These are phyloP conservation scores for Muscidifurax raptorellus DNA, from an alignment of 1,140 invertebrate genomes.

Conservation along the genomic window DNA sequence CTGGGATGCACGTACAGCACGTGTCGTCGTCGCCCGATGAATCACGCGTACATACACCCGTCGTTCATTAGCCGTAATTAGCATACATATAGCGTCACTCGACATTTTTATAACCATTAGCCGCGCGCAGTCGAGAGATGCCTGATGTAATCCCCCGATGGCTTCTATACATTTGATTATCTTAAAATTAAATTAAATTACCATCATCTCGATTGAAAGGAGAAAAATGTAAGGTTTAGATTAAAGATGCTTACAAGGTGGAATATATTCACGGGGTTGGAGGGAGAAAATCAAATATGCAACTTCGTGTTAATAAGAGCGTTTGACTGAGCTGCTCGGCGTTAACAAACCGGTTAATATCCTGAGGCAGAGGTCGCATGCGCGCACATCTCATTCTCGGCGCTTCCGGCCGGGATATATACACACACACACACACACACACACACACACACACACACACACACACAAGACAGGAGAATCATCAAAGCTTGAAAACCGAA, in stretches of 20 bases:
- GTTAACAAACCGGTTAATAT: conserved; percentile 69
- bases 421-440: too few relatives aligned
- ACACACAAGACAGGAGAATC: conserved; percentile 60
- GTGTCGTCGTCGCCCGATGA: conserved; percentile 40
- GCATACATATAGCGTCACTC: not conserved
- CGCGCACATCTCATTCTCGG: conserved; percentile 50
- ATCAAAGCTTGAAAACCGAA: conserved; percentile 72
- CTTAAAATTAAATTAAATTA: too few relatives aligned
- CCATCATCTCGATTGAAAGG: too few relatives aligned
- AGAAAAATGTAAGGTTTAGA: too few relatives aligned
- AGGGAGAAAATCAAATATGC: not conserved
- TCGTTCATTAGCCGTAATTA: conserved; percentile 50
- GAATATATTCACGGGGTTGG: too few relatives aligned
- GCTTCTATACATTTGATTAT: too few relatives aligned
- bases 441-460: too few relatives aligned
- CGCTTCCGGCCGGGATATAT: conserved; percentile 55
- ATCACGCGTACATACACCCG: conserved; percentile 36
- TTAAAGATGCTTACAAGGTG: too few relatives aligned
- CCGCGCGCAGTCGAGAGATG: too few relatives aligned
- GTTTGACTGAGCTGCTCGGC: conserved; percentile 59
- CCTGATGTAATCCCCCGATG: too few relatives aligned
- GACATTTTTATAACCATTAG: too few relatives aligned
- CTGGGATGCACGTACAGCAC: conserved; percentile 33
- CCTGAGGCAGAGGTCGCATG: conserved; percentile 58
- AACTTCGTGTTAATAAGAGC: conserved; percentile 63